A percentile compares a stretch with the other conserved stretches of the same genome.
These are phyloP conservation scores for Psammodynastes pulverulentus DNA, from an alignment of 2,113 vertebrate species.

Conservation along the genomic window DNA sequence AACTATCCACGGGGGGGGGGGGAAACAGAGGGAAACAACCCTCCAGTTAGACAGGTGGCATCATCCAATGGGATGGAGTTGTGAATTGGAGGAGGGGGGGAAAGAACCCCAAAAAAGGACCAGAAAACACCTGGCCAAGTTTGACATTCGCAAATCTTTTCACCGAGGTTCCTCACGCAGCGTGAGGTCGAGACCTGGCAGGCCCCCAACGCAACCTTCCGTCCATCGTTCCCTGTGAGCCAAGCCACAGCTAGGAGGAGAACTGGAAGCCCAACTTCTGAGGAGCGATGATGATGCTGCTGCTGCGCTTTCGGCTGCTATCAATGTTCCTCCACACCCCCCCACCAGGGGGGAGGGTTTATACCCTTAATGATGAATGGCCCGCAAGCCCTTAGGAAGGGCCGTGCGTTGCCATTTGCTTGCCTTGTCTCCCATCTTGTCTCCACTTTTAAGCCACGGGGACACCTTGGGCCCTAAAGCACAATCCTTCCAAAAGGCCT, in stretches of 20 bases:
- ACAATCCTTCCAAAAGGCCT: not conserved
- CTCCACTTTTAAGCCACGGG: slow-evolving; percentile 40
- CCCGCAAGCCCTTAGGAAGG: slow-evolving; percentile 24
- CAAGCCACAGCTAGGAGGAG: slow-evolving; percentile 13
- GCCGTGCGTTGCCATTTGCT: not conserved
- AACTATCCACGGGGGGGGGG: too few relatives aligned
- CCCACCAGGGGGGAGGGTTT: slow-evolving; percentile 24
- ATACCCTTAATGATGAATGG: slow-evolving; percentile 49
- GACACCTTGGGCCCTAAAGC: slow-evolving; percentile 26
- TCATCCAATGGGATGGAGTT: slow-evolving; percentile 36
- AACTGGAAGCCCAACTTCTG: slow-evolving; percentile 30
- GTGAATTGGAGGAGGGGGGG: slow-evolving; percentile 52
- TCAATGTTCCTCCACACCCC: slow-evolving; percentile 16
- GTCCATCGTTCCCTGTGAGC: slow-evolving; percentile 17
- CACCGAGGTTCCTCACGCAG: slow-evolving; percentile 29
- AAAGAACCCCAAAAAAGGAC: slow-evolving; percentile 43
- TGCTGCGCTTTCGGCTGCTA: slow-evolving; percentile 20
- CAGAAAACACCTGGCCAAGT: slow-evolving; percentile 58
- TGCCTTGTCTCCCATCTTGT: slow-evolving; percentile 8
- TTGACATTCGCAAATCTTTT: slow-evolving; percentile 18
- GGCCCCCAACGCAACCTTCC: slow-evolving; percentile 40
- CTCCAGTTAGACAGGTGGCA: slow-evolving; percentile 59
- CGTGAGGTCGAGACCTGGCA: slow-evolving; percentile 37
- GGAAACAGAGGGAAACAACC: slow-evolving; percentile 61
- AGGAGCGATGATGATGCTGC: slow-evolving; percentile 40